Conservation (phyloP, 2,797 vertebrate genomes). For the Corythornis leucogaster region DNA sequence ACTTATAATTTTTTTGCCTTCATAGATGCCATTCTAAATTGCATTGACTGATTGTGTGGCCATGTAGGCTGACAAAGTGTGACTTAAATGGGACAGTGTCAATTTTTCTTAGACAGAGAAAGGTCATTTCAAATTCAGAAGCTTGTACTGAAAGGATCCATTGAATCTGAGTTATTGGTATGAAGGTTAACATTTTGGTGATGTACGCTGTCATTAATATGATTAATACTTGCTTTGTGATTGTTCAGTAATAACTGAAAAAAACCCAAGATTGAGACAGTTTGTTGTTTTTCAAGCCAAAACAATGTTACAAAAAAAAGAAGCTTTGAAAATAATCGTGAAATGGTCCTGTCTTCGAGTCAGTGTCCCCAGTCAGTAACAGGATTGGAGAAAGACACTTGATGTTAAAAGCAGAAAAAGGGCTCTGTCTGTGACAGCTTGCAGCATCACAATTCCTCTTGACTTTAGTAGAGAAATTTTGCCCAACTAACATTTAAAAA, state of each 20-base stretch:
- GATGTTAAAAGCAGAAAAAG: not conserved
- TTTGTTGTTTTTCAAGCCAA: not conserved
- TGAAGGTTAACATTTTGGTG: constrained; percentile 43
- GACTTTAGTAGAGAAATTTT: not conserved
- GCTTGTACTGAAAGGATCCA: not conserved
- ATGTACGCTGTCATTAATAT: constrained; percentile 17
- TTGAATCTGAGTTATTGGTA: not conserved
- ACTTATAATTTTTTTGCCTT: not conserved
- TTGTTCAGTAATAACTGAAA: not conserved
- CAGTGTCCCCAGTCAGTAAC: not conserved
- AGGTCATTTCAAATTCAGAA: constrained; percentile 1
- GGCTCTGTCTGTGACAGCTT: not conserved
- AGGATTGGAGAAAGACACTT: not conserved
- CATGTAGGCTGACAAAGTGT: constrained; percentile 38
- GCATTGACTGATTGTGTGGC: constrained; percentile 36
- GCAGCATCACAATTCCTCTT: not conserved
- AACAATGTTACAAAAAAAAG: not conserved
- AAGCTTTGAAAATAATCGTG: not conserved
- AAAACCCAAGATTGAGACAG: not conserved
- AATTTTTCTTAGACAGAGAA: constrained; percentile 45
- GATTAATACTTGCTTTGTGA: constrained; percentile 46
- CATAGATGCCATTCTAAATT: constrained; percentile 23
- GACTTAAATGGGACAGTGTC: constrained; percentile 58
- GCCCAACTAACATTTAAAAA: not conserved
- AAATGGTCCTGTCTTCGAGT: not conserved